Evolutionary conservation across 2,797 vertebrate genomes (phyloP).

Genomic region (Halcyon leucocephala): DNA sequence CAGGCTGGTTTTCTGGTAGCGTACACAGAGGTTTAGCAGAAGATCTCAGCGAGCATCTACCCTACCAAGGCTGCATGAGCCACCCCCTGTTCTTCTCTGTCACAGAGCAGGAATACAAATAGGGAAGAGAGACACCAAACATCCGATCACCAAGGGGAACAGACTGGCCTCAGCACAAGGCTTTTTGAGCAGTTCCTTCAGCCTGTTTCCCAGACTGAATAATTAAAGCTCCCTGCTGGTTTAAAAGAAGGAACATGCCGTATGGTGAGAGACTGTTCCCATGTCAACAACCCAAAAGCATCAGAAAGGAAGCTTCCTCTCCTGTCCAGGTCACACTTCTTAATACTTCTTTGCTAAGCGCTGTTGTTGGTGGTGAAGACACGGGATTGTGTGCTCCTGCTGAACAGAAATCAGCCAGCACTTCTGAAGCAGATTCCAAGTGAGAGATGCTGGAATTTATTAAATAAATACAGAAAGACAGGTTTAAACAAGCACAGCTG

Average conservation of each 20-base stretch:
- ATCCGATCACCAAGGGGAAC: not conserved
- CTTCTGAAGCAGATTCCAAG: not conserved
- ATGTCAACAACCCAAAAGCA: conserved; percentile 18
- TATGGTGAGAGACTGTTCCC: not conserved
- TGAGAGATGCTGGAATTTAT: not conserved
- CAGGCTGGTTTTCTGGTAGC: not conserved
- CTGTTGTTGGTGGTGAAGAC: not conserved
- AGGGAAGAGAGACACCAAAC: not conserved
- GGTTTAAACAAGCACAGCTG: not conserved
- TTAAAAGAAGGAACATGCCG: not conserved
- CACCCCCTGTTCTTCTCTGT: not conserved
- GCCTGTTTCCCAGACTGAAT: not conserved
- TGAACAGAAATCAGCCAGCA: not conserved
- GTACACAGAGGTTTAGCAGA: not conserved
- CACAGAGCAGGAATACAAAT: not conserved
- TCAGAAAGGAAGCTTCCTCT: not conserved
- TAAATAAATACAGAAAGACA: not conserved
- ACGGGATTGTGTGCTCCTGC: not conserved
- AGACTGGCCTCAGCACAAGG: not conserved
- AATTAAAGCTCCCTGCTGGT: not conserved
- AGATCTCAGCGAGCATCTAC: not conserved
- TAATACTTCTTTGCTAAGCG: not conserved
- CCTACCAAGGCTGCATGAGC: not conserved
- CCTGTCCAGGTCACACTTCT: not conserved
- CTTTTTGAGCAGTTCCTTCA: not conserved